Conservation (phyloP, 2,113 vertebrate species). For the Pycnonotus jocosus region DNA sequence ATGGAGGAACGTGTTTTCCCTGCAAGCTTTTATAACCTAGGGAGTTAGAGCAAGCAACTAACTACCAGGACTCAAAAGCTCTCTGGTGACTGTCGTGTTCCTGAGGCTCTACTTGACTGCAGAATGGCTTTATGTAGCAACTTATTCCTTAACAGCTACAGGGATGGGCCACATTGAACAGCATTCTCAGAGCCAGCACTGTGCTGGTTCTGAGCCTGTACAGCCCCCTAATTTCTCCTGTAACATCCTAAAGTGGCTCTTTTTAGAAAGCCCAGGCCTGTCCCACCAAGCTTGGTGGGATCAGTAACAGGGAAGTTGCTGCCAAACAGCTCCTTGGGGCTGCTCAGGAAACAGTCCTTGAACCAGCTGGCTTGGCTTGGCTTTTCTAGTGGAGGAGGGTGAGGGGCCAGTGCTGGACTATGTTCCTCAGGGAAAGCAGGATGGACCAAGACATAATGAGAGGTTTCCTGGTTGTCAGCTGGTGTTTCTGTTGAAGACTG, state of each 20-base stretch:
- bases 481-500: not conserved
- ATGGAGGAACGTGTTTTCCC: not conserved
- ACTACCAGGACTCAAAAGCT: constrained; percentile 1
- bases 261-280: constrained; percentile 9
- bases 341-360: not conserved
- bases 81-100: not conserved
- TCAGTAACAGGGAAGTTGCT: not conserved
- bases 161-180: not conserved
- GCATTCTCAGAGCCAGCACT: not conserved
- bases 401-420: not conserved
- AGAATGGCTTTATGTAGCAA: not conserved
- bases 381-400: not conserved
- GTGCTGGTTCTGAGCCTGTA: constrained; percentile 22
- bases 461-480: not conserved
- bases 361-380: not conserved
- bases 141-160: constrained; percentile 20
- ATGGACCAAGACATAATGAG: not conserved
- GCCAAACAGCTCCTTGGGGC: not conserved
- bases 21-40: not conserved
- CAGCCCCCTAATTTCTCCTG: constrained; percentile 16
- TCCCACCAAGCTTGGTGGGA: not conserved
- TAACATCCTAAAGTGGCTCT: constrained; percentile 1
- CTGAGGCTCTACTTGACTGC: not conserved
- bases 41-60: constrained; percentile 4
- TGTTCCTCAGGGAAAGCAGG: not conserved